Evolutionary conservation across 2,888 invertebrate species (phyloP), one percentile per base, ranked within the genome.

Genomic region (Ceramica pisi): DNA sequence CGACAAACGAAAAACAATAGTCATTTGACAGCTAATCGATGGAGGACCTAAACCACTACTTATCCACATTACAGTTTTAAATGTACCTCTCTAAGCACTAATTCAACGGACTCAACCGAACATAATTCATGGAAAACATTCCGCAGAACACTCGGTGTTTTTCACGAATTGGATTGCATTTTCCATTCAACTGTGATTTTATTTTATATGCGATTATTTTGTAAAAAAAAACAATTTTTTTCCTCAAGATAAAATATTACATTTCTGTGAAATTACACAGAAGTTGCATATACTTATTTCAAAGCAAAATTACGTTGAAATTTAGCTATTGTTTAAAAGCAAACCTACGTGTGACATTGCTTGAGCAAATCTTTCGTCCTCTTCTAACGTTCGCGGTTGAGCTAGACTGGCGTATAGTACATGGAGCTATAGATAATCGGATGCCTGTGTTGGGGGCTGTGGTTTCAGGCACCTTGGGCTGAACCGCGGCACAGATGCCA

Each of bases 1-100:
- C 73, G 86, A 89, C 91, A 90, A 92, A 93, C 89, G 88, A 87
- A 83, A 86, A 88, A 86, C 85, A 85, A 87, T 85, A 82, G 71
- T 78, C 75, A 83, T 78, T 82, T 84, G 85, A 86, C 85, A 85
- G 82, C 75, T 89, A 90, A 92, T 91, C 90, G 90, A 90, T 90
- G 84, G 41, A 5, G 14, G 41, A 38, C 19, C 26, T 35, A 10
- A n/a, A 23, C 23, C 41, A 19, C 26, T 65, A 44, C 23, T 26
- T 38, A 38, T n/a, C 26, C 14, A 7, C 3, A 16, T 10, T 9
- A 0, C 12, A 12, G 14, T 23, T 60, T n/a, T 46, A 14, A 21
- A 31, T 57, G 35, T 3, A 14, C 14, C 0, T n/a, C 35, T 10
- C 14, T 41, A 50, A 69, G 16, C 38, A 16, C 1, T 4, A 41